These are phyloP conservation scores for Tetropium fuscum DNA, from an alignment of 2,888 invertebrate species.

Conservation along the genomic window DNA sequence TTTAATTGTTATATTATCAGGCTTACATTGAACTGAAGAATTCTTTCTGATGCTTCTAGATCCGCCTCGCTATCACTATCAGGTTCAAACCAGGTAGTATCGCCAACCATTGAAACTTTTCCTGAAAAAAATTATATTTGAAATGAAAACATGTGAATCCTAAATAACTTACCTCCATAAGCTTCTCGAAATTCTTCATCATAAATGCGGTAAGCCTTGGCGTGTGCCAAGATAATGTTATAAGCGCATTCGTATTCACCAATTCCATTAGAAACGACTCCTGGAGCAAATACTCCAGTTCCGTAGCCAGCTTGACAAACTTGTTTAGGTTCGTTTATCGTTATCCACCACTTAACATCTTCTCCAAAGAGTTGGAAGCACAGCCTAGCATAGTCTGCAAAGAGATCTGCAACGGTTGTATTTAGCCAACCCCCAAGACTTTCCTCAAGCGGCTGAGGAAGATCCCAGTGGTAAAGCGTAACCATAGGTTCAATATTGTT, in stretches of 20 bases:
- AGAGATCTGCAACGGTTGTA: background rate
- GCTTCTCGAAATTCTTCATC: slow-evolving; percentile 68
- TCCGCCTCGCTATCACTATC: slow-evolving; percentile 39
- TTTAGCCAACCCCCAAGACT: slow-evolving; percentile 6
- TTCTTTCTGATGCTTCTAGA: slow-evolving; percentile 40
- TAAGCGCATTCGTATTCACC: slow-evolving; percentile 72
- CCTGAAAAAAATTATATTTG: too few species aligned
- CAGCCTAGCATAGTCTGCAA: slow-evolving; percentile 1
- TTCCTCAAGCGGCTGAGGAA: slow-evolving; percentile 33
- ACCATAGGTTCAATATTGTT: slow-evolving; percentile 3
- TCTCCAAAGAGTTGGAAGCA: slow-evolving; percentile 26
- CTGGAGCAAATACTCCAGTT: background rate
- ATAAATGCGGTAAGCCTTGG: slow-evolving; percentile 61
- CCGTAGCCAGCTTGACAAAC: slow-evolving; percentile 37
- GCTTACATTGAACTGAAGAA: slow-evolving; percentile 43
- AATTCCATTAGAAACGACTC: slow-evolving; percentile 58
- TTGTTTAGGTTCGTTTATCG: slow-evolving; percentile 43
- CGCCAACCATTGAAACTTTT: slow-evolving; percentile 36
- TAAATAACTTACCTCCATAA: slow-evolving; percentile 33
- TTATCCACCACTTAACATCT: slow-evolving; percentile 42
- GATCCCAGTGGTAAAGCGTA: slow-evolving; percentile 28
- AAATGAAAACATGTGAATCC: too few species aligned
- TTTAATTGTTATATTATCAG: background rate
- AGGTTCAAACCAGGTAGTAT: slow-evolving; percentile 42
- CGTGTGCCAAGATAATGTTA: slow-evolving; percentile 63